Percentiles rank a stretch among this genome's conserved stretches.
phyloP scores from a whole-genome alignment of 2,888 invertebrate species.

The Tanaodytes sp. region DNA sequence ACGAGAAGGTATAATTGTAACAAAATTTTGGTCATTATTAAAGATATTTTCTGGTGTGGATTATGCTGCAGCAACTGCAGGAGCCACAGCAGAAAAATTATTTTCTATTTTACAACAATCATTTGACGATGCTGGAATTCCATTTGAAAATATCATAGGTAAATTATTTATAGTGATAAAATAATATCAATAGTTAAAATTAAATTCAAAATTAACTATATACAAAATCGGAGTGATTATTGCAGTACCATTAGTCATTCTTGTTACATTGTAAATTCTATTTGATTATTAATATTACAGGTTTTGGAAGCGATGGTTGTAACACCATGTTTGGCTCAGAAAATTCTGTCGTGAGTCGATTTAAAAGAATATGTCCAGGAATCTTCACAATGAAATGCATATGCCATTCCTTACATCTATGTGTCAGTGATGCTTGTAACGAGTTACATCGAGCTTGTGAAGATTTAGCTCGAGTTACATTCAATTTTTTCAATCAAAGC shows the following conservation, averaged over 20 bases:
- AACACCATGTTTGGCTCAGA: conserved; percentile 44
- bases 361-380: conserved; percentile 22
- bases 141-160: conserved; percentile 6
- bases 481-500: conserved; percentile 54
- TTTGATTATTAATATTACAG: conserved; percentile 26
- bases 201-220: too few species aligned
- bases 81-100: conserved; percentile 19
- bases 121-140: conserved; percentile 2
- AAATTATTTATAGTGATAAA: too few species aligned
- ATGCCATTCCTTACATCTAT: conserved; percentile 35
- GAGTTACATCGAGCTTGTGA: conserved; percentile 16
- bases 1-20: conserved; percentile 13
- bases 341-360: conserved; percentile 32
- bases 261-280: too few species aligned
- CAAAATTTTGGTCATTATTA: conserved; percentile 27
- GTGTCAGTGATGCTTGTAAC: conserved; percentile 29
- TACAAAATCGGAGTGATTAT: too few species aligned
- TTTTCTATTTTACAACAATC: not conserved
- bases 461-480: conserved; percentile 18
- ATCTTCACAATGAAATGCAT: conserved; percentile 35
- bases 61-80: conserved; percentile 44
- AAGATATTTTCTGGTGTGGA: conserved; percentile 10
- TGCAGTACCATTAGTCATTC: too few species aligned
- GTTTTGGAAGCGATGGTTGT: conserved; percentile 44
- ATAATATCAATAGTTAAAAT: too few species aligned